These are phyloP conservation scores for Callipepla californica DNA, from an alignment of 2,113 vertebrate species.

Conservation along the genomic window DNA sequence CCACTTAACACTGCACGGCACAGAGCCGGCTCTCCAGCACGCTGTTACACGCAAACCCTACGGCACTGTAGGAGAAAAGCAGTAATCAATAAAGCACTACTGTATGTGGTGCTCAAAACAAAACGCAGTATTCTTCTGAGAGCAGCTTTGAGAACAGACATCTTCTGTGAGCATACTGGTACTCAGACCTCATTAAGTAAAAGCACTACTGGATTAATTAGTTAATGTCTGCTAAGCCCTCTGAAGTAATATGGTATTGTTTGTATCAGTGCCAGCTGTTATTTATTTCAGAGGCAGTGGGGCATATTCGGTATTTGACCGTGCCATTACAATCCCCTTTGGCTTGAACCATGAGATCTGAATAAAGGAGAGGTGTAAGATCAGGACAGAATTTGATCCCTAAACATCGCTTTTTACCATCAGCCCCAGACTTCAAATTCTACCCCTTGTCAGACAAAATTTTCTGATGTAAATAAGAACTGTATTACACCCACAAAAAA, in stretches of 20 bases:
- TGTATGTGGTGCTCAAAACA: neutral
- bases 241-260: neutral
- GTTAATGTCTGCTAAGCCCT: neutral
- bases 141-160: neutral
- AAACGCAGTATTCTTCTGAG: neutral
- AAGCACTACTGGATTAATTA: neutral
- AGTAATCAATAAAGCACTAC: slow-evolving; percentile 32
- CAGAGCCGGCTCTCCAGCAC: neutral
- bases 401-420: neutral
- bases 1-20: neutral
- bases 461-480: neutral
- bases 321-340: neutral
- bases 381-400: neutral
- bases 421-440: neutral
- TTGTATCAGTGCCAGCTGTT: neutral
- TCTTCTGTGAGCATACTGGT: neutral
- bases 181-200: slow-evolving; percentile 32
- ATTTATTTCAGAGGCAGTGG: neutral
- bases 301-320: neutral
- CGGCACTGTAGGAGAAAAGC: neutral
- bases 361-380: neutral
- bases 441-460: neutral
- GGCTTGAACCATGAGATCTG: neutral
- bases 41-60: neutral
- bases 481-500: neutral